Base-by-base conservation (phyloP, 2,888 invertebrate genomes). In the Deilephila elpenor region DNA sequence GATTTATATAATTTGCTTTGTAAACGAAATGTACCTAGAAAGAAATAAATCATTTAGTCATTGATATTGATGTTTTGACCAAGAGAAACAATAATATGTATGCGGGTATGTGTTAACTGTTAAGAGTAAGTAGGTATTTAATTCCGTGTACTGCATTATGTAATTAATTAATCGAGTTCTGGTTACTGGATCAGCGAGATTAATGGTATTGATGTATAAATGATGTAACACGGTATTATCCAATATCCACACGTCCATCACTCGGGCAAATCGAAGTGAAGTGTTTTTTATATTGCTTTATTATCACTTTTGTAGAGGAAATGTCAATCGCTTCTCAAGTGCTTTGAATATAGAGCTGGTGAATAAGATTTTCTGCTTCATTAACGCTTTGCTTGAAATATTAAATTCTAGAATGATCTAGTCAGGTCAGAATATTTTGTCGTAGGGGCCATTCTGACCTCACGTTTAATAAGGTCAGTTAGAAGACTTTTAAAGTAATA, bases 151-250 rank as follows among this genome's bases (percentile, higher is more conserved):
- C n/a, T 64, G 7, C 19, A 64, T 37, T 37, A 37, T 64, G 20
- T 67, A 20, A 44, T 67, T 67, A 62, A n/a, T 44, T 62, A 37
- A 20, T 44, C 44, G n/a, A 67, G 67, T 5, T 64, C n/a, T n/a
- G n/a, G 37, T 62, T 62, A 62, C 19, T 62, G n/a, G 34, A 62
- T 62, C n/a, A 62, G n/a, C n/a, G 34, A 37, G 34, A 62, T 34
- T 62, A 62, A 37, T n/a, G 20, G 25, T 67, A 14, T 1, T 60
- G 20, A 25, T 60, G 60, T 25, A 25, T 25, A 34, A n/a, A 25
- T 67, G 44, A 51, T 20, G 44, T 51, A 67, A 44, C 67, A 7
- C 19, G 37, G 14, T n/a, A 19, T 62, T 14, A 62, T 5, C 20
- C 14, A 67, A 44, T 25, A 11, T 19, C 19, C 61, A 17, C 17